Evolutionary conservation across 2,113 vertebrate genomes (phyloP).

Genomic region (Cochlearius cochlearius): DNA sequence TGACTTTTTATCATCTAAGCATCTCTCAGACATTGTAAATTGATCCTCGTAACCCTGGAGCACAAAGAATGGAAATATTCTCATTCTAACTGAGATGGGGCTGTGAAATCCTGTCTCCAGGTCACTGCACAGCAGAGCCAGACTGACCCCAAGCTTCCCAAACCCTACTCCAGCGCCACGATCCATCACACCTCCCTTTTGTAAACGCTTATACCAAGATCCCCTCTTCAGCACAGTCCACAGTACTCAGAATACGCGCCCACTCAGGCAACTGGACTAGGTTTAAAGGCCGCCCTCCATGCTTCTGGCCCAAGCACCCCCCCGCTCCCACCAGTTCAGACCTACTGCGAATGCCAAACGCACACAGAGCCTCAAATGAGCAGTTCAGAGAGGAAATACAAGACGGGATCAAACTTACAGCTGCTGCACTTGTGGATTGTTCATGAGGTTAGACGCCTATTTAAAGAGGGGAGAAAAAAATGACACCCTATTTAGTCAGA

Average conservation of each 20-base stretch:
- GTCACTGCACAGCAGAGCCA: not conserved
- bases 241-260: not conserved
- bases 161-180: rapidly evolving
- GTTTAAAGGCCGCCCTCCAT: not conserved
- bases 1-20: not conserved
- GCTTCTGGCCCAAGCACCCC: not conserved
- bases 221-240: too few relatives aligned
- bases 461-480: not conserved
- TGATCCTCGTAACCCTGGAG: not conserved
- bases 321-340: not conserved
- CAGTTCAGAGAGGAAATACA: not conserved
- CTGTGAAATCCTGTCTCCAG: not conserved
- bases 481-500: not conserved
- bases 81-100: rapidly evolving
- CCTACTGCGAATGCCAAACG: not conserved
- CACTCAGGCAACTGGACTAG: not conserved
- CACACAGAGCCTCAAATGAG: not conserved
- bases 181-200: not conserved
- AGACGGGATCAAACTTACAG: slow-evolving; percentile 79
- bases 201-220: rapidly evolving
- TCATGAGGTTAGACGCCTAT: slow-evolving; percentile 94
- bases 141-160: not conserved
- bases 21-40: not conserved
- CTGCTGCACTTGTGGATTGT: slow-evolving; percentile 93
- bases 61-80: not conserved